A percentile compares a stretch with the other conserved stretches of the same genome.
phyloP scores from a whole-genome alignment of 2,113 vertebrate genomes.

The Noturus placidus region DNA sequence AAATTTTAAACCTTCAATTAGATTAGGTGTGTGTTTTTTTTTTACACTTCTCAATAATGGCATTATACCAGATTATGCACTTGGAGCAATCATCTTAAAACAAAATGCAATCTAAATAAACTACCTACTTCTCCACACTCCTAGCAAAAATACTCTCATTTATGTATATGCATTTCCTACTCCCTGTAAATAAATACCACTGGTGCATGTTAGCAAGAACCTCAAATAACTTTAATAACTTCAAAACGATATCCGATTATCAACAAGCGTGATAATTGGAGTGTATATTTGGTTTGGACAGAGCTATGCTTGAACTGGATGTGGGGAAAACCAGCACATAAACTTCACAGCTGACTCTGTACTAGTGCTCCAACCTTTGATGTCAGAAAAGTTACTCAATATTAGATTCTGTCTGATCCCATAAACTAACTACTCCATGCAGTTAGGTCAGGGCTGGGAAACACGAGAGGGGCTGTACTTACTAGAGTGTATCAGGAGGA shows the following conservation, averaged over 20 bases:
- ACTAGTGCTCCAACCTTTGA: background rate
- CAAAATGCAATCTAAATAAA: background rate
- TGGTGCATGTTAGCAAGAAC: background rate
- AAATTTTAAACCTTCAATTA: background rate
- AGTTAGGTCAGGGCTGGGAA: background rate
- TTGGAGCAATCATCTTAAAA: background rate
- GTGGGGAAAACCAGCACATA: background rate
- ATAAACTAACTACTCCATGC: background rate
- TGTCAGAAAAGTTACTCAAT: background rate
- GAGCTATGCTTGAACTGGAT: background rate
- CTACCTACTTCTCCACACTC: background rate
- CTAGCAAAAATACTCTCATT: background rate
- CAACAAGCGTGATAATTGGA: too few relatives aligned
- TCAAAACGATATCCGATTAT: background rate
- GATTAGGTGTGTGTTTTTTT: too few relatives aligned
- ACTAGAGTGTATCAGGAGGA: constrained; percentile 97
- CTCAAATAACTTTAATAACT: background rate
- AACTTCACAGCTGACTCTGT: background rate
- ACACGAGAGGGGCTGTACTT: constrained; percentile 72
- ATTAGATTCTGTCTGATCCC: background rate
- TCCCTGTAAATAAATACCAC: background rate
- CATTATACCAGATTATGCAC: background rate
- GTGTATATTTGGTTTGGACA: background rate
- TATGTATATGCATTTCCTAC: background rate
- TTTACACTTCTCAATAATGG: background rate